These are phyloP conservation scores for Thunnus maccoyii DNA, from an alignment of 2,113 vertebrate genomes.

Conservation along the genomic window DNA sequence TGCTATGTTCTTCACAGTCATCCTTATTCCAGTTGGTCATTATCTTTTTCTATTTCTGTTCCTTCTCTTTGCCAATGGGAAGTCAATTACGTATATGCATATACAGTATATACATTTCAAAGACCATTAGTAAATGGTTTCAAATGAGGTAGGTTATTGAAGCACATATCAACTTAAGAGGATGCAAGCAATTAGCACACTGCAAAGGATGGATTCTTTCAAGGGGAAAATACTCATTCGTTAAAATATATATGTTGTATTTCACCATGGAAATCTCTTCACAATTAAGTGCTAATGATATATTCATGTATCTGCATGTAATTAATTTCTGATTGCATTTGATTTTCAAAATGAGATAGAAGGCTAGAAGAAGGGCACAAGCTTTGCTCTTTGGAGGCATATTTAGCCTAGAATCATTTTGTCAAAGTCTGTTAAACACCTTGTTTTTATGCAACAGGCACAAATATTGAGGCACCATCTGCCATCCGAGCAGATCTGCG, in stretches of 20 bases:
- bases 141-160: conserved; percentile 49
- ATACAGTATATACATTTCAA: conserved; percentile 54
- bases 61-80: conserved; percentile 26
- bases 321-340: neutral
- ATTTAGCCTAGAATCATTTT: neutral
- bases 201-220: conserved; percentile 8
- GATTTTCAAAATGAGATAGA: neutral
- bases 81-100: conserved; percentile 37
- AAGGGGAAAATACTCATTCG: neutral
- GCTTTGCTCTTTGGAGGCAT: neutral
- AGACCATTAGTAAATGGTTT: conserved; percentile 46
- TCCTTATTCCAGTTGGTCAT: conserved; percentile 51
- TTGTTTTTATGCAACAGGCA: conserved; percentile 7
- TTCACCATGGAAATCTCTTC: neutral
- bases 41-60: conserved; percentile 44
- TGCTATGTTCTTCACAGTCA: conserved; percentile 23
- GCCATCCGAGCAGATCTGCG: neutral
- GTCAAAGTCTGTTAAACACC: neutral
- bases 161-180: conserved; percentile 7
- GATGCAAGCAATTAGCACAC: conserved; percentile 21
- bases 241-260: neutral
- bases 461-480: conserved; percentile 19
- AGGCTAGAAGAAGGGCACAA: neutral
- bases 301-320: neutral
- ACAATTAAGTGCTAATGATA: neutral